These are phyloP conservation scores for Salminus brasiliensis DNA, from an alignment of 2,113 vertebrate species.

Conservation along the genomic window DNA sequence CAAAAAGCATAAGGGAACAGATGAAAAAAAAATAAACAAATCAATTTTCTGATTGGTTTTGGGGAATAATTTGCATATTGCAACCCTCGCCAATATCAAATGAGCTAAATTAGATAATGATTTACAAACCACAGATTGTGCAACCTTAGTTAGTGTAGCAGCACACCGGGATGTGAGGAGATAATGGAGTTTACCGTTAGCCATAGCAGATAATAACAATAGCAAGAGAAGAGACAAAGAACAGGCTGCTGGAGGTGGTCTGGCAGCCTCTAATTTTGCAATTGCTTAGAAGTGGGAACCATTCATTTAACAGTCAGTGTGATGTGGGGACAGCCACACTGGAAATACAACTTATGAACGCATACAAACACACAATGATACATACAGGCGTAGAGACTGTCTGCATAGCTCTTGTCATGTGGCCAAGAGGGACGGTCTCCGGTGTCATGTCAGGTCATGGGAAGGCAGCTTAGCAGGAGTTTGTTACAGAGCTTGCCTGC, in stretches of 20 bases:
- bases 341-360: conserved; percentile 17
- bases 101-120: not conserved
- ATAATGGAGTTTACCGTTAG: conserved; percentile 1
- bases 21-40: not conserved
- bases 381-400: too few relatives aligned
- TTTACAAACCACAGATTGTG: not conserved
- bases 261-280: conserved; percentile 31
- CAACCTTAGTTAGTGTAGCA: not conserved
- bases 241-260: conserved; percentile 9
- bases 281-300: conserved; percentile 8
- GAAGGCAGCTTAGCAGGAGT: not conserved
- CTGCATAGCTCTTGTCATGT: not conserved
- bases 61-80: not conserved
- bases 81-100: not conserved
- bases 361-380: not conserved
- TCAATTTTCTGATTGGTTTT: not conserved
- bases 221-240: conserved; percentile 16
- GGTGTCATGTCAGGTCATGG: not conserved
- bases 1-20: too few relatives aligned
- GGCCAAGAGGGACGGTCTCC: not conserved
- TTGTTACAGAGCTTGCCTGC: not conserved
- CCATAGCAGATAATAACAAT: conserved; percentile 21
- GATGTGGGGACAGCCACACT: conserved; percentile 11
- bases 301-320: conserved; percentile 26
- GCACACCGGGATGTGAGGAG: conserved; percentile 16